A percentile compares a stretch with the other conserved stretches of the same genome.
These are phyloP conservation scores for Colletes gigas DNA, from an alignment of 1,140 invertebrate genomes.

Conservation along the genomic window DNA sequence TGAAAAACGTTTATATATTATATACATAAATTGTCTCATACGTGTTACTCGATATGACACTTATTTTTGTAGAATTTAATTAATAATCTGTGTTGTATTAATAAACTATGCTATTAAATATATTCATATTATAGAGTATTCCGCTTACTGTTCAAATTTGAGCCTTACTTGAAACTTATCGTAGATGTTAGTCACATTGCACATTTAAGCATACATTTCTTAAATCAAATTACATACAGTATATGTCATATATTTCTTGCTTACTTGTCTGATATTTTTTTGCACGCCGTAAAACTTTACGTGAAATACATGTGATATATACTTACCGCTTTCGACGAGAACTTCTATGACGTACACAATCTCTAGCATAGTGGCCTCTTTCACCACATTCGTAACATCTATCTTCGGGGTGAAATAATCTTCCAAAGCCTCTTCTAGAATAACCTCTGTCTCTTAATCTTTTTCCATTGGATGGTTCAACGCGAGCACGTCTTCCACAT, in stretches of 20 bases:
- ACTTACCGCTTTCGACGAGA: conserved; percentile 83
- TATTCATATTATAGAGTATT: not conserved
- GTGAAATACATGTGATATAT: conserved; percentile 22
- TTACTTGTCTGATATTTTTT: conserved; percentile 42
- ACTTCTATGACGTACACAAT: conserved; percentile 87
- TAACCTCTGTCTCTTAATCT: conserved; percentile 74
- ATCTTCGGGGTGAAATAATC: conserved; percentile 90
- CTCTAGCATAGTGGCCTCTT: conserved; percentile 94
- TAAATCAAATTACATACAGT: not conserved
- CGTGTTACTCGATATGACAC: not conserved
- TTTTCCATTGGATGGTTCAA: conserved; percentile 95
- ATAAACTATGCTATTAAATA: not conserved
- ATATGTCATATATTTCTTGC: conserved; percentile 32
- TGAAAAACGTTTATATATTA: conserved; percentile 14
- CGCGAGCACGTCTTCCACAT: conserved; percentile 93
- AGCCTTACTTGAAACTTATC: not conserved
- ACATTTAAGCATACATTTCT: conserved; percentile 35
- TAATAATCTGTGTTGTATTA: not conserved
- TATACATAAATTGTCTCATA: not conserved
- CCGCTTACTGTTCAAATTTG: conserved; percentile 1
- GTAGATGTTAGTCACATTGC: conserved; percentile 25
- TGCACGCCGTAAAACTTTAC: conserved; percentile 30
- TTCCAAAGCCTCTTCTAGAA: conserved; percentile 83
- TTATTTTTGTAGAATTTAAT: conserved; percentile 1
- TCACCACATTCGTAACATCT: conserved; percentile 96